Percentiles rank a stretch among this genome's conserved stretches.
phyloP scores from a whole-genome alignment of 2,888 invertebrate species.

The Tuberolachnus salignus region DNA sequence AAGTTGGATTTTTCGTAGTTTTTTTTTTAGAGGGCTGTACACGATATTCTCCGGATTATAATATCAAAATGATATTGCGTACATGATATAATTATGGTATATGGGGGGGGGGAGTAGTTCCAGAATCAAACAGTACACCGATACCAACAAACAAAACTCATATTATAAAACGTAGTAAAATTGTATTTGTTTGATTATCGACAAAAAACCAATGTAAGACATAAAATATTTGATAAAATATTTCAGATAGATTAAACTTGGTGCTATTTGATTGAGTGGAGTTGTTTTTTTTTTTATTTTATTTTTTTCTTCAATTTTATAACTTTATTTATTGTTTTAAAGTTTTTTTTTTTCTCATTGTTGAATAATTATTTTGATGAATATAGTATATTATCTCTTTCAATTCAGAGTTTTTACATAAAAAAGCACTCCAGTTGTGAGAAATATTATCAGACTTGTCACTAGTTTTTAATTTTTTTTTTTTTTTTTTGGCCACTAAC shows the following conservation, averaged over 20 bases:
- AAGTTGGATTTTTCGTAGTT: too few species aligned
- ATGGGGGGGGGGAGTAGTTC: too few species aligned
- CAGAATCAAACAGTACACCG: too few species aligned
- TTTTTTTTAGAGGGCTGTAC: too few species aligned
- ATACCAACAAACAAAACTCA: too few species aligned
- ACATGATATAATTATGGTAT: too few species aligned
- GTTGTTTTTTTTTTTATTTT: background rate
- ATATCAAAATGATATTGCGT: too few species aligned
- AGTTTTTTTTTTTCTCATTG: constrained; percentile 1
- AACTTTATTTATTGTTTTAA: constrained; percentile 22
- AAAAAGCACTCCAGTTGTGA: constrained; percentile 18
- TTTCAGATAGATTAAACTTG: background rate
- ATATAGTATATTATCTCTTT: constrained; percentile 6
- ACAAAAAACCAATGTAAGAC: too few species aligned
- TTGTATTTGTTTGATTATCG: too few species aligned
- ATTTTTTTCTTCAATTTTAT: background rate
- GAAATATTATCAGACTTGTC: constrained; percentile 10
- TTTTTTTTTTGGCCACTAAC: background rate
- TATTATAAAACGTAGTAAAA: too few species aligned
- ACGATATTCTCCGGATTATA: too few species aligned
- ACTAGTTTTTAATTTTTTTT: constrained; percentile 18
- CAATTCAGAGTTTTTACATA: constrained; percentile 23
- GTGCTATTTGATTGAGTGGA: constrained; percentile 1
- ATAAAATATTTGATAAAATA: too few species aligned
- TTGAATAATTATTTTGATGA: constrained; percentile 16